Evolutionary conservation across 2,113 vertebrate genomes (phyloP), one percentile per base, ranked within the genome.

Genomic region (Hemichromis elongatus): DNA sequence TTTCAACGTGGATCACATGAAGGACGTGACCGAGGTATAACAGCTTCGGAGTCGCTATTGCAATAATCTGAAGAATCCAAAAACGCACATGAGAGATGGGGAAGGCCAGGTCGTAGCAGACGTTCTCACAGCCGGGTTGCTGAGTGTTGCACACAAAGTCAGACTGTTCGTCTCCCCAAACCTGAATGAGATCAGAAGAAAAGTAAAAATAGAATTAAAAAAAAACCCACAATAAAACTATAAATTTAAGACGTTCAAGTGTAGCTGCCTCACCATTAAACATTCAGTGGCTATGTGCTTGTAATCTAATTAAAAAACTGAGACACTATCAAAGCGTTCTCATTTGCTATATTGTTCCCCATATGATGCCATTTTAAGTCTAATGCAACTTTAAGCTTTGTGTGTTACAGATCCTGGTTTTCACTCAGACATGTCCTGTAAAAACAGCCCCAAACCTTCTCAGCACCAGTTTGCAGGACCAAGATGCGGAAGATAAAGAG

Each of bases 11-110:
- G 90, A 98, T 96, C 52, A 99, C 93, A 79, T 99, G 98, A 85
- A 99, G 95, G 63, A 99, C 98, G 5, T 99, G 97, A 12, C 98
- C 99, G 63, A 99, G 96, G 92, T 99, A 99, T 33, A 99, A 96
- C 88, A 99, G 96, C 35, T 97, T 98, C 2, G 98, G 99, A 3
- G 98, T 98, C 9, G 98, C 98, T 59, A 99, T 97, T 2, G 97
- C 98, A 90, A 99, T 97, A 83, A 99, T 99, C 95, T 99, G 99
- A 52, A 99, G 96, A 53, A 97, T 97, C 99, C 99, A 99, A 94
- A 99, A 99, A 93, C 98, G 98, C 19, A 98, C 96, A 83, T 99
- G 98, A 3, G 99, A 99, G 93, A 99, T 99, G 78, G 98, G 99
- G 93, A 99, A 99, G 85, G 97, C 98, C 6, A 94, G 85, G 95